These are phyloP conservation scores for Junonia oenone DNA, from an alignment of 2,888 invertebrate genomes.

Conservation along the genomic window DNA sequence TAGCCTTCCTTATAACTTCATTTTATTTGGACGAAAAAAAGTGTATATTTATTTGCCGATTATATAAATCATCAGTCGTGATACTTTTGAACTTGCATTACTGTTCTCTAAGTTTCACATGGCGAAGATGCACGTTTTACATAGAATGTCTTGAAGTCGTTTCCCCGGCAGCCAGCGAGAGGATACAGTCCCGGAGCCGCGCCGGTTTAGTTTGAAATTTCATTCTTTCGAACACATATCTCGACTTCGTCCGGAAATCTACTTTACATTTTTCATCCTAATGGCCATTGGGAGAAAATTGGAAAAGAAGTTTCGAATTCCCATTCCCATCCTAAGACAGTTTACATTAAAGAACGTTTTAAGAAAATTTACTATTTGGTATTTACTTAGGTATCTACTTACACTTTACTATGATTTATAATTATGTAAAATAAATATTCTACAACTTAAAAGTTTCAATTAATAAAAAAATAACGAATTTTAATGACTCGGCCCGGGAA, in stretches of 20 bases:
- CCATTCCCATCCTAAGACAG: constrained; percentile 43
- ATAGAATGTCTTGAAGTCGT: constrained; percentile 42
- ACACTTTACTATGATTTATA: too few relatives aligned
- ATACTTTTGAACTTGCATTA: neutral
- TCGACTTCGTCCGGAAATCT: constrained; percentile 72
- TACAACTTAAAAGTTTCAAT: too few relatives aligned
- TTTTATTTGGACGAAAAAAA: too few relatives aligned
- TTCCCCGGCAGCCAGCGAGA: constrained; percentile 34
- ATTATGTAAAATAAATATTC: too few relatives aligned
- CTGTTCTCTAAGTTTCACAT: neutral
- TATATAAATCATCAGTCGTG: neutral
- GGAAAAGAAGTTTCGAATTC: constrained; percentile 73
- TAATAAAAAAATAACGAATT: too few relatives aligned
- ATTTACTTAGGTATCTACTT: neutral
- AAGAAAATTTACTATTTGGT: neutral
- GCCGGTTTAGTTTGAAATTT: constrained; percentile 69
- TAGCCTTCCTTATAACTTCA: too few relatives aligned
- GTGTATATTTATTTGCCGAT: neutral
- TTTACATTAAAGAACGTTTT: constrained; percentile 11
- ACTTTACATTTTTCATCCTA: constrained; percentile 79
- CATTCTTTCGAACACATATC: constrained; percentile 75
- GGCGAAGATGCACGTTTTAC: constrained; percentile 8
- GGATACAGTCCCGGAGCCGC: constrained; percentile 44
- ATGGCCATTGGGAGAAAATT: constrained; percentile 78
- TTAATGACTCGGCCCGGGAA: too few relatives aligned